Base-by-base conservation (phyloP, 2,113 vertebrate genomes). In the Speoplatyrhinus poulsoni region DNA sequence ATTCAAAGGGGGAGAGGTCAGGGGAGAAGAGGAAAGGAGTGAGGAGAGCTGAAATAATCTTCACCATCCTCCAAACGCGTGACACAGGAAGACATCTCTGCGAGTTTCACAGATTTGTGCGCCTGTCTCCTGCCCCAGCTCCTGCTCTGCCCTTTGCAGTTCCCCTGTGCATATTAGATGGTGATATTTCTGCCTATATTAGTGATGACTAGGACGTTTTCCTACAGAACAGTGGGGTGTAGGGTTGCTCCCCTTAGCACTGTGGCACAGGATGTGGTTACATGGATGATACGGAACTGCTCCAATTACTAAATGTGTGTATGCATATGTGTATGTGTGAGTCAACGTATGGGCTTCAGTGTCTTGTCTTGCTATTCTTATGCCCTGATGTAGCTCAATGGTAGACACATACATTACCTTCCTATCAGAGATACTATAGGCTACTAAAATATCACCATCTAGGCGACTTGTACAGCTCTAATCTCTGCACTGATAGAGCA, bases 111-210 rank as follows among this genome's bases (percentile, higher is more conserved):
- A 55, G 67, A 46, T 33, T 68, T n/a, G 49, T 60, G 64, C 59
- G 66, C 19, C 56, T 66, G 49, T 69, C 70, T 67, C 59, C 62
- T 13, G 62, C 60, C 66, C 50, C 0, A 9, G 49, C 36, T 59
- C 61, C 58, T 46, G 61, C 68, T 65, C 1, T 78, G 82, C 86
- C 86, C 86, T 90, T 48, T 85, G 79, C 8, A 3, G 65, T 86
- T 67, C 60, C 85, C 77, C 71, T 82, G 83, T 75, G 84, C 79
- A 81, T 88, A 87, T 86, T 87, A 82, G 82, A 80, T 88, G 85
- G 58, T 81, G 78, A 83, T 81, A 84, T 86, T 85, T 33, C 55
- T 78, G 72, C 81, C 75, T 73, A 85, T 80, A 75, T 79, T 77
- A 79, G 81, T 81, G 84, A 89, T 83, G 86, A 89, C 83, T 74